These are phyloP conservation scores for Petrosia ficiformis DNA, from an alignment of 37 sponge, comb jelly and placozoan genomes.

Conservation along the genomic window DNA sequence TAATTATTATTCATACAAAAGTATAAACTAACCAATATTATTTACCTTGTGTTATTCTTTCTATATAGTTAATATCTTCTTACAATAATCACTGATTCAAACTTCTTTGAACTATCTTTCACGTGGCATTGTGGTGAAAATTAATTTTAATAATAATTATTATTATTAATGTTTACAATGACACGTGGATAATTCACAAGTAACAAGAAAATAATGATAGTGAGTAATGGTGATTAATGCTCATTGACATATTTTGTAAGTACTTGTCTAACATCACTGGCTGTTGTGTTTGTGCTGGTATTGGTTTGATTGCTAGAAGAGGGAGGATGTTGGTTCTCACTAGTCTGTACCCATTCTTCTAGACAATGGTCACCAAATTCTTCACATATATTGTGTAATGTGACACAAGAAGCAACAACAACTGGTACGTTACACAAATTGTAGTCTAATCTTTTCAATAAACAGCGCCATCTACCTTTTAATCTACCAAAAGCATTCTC, in stretches of 20 bases:
- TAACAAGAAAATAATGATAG: background rate
- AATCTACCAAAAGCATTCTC: conserved; percentile 56
- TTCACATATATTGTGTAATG: conserved; percentile 38
- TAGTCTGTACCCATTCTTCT: conserved; percentile 20
- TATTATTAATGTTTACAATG: background rate
- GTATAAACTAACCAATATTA: background rate
- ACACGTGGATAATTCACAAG: background rate
- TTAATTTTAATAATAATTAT: background rate
- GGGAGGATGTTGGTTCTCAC: too few relatives aligned
- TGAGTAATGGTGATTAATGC: background rate
- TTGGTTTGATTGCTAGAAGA: too few relatives aligned
- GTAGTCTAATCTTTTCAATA: conserved; percentile 26
- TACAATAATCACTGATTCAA: background rate
- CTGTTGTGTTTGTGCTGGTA: background rate
- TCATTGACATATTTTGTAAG: background rate
- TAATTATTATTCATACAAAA: background rate
- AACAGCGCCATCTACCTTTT: conserved; percentile 54
- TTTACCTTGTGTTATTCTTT: background rate
- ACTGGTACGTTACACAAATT: conserved; percentile 7
- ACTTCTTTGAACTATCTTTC: too few relatives aligned
- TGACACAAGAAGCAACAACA: conserved; percentile 28
- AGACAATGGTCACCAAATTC: conserved; percentile 10
- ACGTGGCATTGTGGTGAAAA: too few relatives aligned
- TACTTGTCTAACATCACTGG: background rate
- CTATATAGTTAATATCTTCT: background rate